phyloP scores from a whole-genome alignment of 1,140 invertebrate species.

The Cyclargus thomasi region DNA sequence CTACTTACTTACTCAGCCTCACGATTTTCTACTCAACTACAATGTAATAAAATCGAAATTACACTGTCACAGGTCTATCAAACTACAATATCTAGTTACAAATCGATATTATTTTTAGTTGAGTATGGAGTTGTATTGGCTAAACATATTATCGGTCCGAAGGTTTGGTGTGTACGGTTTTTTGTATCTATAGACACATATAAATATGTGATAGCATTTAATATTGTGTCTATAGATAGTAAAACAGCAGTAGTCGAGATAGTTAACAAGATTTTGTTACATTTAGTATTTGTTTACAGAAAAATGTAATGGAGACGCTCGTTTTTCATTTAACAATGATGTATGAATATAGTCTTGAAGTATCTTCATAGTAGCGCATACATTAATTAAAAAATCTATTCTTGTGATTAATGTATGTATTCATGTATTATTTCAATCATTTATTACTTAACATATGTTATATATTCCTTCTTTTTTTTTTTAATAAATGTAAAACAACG shows the following conservation, averaged over 20 bases:
- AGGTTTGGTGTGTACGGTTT: too few relatives aligned
- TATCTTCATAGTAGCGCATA: too few relatives aligned
- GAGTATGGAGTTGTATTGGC: conserved; percentile 23
- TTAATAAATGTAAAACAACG: too few relatives aligned
- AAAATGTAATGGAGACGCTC: too few relatives aligned
- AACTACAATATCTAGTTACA: conserved; percentile 26
- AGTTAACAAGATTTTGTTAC: background rate
- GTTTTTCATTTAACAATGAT: too few relatives aligned
- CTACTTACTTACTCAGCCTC: conserved; percentile 34
- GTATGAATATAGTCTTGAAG: too few relatives aligned
- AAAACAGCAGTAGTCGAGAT: background rate
- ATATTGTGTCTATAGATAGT: background rate
- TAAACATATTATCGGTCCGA: conserved; percentile 3
- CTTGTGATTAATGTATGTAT: too few relatives aligned
- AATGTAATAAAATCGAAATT: background rate
- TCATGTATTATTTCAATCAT: too few relatives aligned
- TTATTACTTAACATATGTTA: too few relatives aligned
- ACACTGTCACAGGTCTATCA: background rate
- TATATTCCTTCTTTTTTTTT: too few relatives aligned
- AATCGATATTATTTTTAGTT: conserved; percentile 28
- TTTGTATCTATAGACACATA: background rate
- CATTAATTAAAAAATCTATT: too few relatives aligned
- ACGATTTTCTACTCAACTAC: conserved; percentile 16
- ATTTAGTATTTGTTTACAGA: background rate
- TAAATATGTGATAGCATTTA: conserved; percentile 6